Conservation (phyloP, 2,113 vertebrate genomes). For the Ramphastos sulfuratus region DNA sequence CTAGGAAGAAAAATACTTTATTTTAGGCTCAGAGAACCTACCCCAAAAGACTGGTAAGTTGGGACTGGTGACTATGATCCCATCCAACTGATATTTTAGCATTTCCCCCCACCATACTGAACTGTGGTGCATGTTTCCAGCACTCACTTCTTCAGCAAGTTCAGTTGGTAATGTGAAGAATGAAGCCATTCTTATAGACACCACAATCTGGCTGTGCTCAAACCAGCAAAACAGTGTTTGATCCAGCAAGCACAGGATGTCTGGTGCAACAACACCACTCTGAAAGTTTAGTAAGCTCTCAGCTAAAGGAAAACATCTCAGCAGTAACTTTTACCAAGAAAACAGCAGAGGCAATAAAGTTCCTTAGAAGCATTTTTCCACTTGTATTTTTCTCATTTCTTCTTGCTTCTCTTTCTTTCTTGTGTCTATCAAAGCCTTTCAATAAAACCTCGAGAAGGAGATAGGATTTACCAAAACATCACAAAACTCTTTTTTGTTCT, state of each 20-base stretch:
- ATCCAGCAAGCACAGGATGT: conserved; percentile 44
- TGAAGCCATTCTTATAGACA: background rate
- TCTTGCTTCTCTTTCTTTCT: background rate
- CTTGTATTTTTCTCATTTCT: background rate
- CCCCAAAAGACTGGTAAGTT: background rate
- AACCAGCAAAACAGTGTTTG: background rate
- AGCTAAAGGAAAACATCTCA: background rate
- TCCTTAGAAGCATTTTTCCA: background rate
- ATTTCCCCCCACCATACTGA: background rate
- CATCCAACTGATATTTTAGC: background rate
- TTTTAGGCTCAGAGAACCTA: background rate
- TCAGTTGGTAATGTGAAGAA: background rate
- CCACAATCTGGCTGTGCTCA: conserved; percentile 2
- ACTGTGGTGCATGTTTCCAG: background rate
- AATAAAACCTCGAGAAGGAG: background rate
- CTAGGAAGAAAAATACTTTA: background rate
- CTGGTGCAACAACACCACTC: background rate
- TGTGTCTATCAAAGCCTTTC: background rate
- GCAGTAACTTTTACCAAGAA: background rate
- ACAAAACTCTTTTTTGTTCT: background rate
- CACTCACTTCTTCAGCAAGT: background rate
- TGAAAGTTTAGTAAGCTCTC: background rate
- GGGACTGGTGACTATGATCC: background rate
- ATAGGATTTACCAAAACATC: background rate
- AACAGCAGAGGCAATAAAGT: background rate